Conservation (phyloP, 35 echinoderm and acorn worm species). For the Lytechinus pictus region DNA sequence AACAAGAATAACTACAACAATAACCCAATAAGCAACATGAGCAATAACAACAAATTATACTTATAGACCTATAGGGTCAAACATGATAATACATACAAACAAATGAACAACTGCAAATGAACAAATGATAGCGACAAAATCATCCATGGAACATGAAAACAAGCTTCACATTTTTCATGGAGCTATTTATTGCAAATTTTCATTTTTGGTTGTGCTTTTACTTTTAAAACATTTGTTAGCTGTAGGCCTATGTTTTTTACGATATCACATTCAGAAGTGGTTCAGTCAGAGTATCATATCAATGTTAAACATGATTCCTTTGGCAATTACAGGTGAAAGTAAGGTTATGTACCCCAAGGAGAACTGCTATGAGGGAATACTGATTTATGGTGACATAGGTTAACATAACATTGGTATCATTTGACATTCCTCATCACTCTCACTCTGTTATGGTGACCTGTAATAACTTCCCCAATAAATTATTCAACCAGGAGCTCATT, state of each 20-base stretch:
- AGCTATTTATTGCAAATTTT: no score
- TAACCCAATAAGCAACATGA: no score
- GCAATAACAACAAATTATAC: no score
- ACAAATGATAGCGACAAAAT: no score
- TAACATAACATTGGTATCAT: background rate
- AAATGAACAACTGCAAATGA: no score
- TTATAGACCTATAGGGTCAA: no score
- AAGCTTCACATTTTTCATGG: no score
- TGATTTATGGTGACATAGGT: background rate
- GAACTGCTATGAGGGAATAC: background rate
- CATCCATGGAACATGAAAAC: no score
- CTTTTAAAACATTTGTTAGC: background rate
- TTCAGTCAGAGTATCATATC: background rate
- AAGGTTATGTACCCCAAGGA: background rate
- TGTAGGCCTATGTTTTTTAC: background rate
- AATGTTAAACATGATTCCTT: background rate
- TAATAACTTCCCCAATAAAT: conserved; percentile 14
- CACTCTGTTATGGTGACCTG: background rate
- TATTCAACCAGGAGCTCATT: background rate
- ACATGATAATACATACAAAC: no score
- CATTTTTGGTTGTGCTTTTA: no score
- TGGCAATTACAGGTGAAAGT: background rate
- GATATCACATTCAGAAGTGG: conserved; percentile 2
- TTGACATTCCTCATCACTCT: background rate
- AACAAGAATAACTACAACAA: no score